These are phyloP conservation scores for Eupithecia inturbata DNA, from an alignment of 2,888 invertebrate species.

Conservation along the genomic window DNA sequence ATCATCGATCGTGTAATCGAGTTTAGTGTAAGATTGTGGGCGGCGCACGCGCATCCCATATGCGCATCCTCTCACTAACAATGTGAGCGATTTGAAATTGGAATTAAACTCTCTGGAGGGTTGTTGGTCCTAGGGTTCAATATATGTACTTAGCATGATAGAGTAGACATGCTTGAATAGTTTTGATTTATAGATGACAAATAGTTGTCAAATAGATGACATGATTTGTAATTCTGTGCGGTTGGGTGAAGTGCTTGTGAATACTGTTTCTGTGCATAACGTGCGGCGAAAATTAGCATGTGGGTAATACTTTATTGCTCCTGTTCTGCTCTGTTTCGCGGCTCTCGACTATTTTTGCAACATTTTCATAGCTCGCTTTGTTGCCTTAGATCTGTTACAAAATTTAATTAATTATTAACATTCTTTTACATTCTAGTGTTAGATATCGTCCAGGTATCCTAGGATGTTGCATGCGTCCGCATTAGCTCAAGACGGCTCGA, in stretches of 20 bases:
- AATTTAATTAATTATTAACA: conserved; percentile 40
- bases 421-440: conserved; percentile 27
- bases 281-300: conserved; percentile 80
- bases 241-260: conserved; percentile 75
- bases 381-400: conserved; percentile 54
- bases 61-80: conserved; percentile 74
- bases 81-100: conserved; percentile 54
- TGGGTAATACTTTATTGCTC: conserved; percentile 79
- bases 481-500: conserved; percentile 46
- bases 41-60: conserved; percentile 74
- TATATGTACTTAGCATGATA: conserved; percentile 67
- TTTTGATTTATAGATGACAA: conserved; percentile 62
- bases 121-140: conserved; percentile 76
- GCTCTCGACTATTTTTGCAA: conserved; percentile 78
- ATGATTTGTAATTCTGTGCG: conserved; percentile 62
- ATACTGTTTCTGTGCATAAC: conserved; percentile 70
- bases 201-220: conserved; percentile 58
- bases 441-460: conserved; percentile 36
- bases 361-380: conserved; percentile 72
- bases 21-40: conserved; percentile 80
- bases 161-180: conserved; percentile 62
- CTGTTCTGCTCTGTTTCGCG: conserved; percentile 77
- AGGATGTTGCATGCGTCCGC: conserved; percentile 53
- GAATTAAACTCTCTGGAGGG: conserved; percentile 69
- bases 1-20: conserved; percentile 82